Evolutionary conservation across 1,140 invertebrate species (phyloP).

Genomic region (Hylaeus anthracinus): DNA sequence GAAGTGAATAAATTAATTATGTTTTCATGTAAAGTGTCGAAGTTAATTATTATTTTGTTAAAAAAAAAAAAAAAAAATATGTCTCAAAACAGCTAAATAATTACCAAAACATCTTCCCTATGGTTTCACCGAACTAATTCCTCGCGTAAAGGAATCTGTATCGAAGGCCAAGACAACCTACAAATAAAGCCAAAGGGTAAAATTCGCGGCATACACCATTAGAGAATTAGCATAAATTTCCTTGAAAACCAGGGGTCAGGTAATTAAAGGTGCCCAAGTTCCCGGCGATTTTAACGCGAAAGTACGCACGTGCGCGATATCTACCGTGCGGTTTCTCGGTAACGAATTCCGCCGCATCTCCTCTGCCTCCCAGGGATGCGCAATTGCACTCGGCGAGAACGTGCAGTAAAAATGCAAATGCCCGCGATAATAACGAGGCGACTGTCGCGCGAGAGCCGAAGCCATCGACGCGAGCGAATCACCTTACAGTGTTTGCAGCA

Average conservation of each 20-base stretch:
- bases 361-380: neutral
- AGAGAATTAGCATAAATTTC: neutral
- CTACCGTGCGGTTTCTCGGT: neutral
- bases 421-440: conserved; percentile 41
- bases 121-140: too few relatives aligned
- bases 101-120: too few relatives aligned
- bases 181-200: neutral
- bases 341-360: conserved; percentile 26
- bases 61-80: too few relatives aligned
- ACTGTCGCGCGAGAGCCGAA: neutral
- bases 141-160: too few relatives aligned
- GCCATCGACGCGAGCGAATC: conserved; percentile 15
- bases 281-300: conserved; percentile 23
- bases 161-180: too few relatives aligned
- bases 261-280: neutral
- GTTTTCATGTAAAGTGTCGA: too few relatives aligned
- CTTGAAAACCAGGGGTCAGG: neutral
- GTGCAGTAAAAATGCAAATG: conserved; percentile 57
- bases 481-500: neutral
- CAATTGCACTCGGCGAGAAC: conserved; percentile 39
- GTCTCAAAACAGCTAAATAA: too few relatives aligned
- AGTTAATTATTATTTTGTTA: too few relatives aligned
- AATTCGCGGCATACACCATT: neutral
- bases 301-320: conserved; percentile 4
- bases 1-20: too few relatives aligned